Evolutionary conservation across 64 coral and sea anemone species (phyloP).

Genomic region (Porites lutea): DNA sequence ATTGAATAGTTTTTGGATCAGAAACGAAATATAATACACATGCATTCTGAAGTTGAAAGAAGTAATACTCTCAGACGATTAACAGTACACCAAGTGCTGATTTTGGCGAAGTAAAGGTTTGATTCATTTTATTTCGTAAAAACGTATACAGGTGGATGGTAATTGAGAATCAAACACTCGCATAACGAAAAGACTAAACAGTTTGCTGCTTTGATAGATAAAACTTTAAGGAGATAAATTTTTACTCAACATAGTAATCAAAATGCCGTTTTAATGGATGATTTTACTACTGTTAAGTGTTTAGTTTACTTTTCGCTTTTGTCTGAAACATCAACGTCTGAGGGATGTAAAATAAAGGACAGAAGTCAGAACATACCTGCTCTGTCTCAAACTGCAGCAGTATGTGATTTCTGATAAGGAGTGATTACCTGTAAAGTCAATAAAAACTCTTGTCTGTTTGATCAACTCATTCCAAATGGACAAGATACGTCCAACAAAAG

Average conservation of each 20-base stretch:
- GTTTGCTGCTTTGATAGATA: neutral
- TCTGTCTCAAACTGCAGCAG: neutral
- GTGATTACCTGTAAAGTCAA: neutral
- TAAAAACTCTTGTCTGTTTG: neutral
- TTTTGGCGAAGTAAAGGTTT: neutral
- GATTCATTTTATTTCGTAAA: neutral
- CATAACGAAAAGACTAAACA: too few species aligned
- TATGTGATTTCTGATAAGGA: neutral
- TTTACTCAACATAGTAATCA: too few species aligned
- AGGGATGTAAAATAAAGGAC: neutral
- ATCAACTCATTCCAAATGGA: constrained; percentile 10
- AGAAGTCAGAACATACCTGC: neutral
- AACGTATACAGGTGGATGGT: neutral
- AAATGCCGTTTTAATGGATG: too few species aligned
- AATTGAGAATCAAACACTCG: neutral
- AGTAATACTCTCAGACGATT: too few species aligned
- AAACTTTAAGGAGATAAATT: neutral
- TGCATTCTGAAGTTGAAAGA: too few species aligned
- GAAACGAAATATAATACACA: too few species aligned
- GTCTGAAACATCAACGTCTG: too few species aligned
- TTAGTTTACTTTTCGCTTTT: too few species aligned
- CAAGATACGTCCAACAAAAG: neutral
- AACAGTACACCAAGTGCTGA: neutral
- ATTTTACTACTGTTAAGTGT: too few species aligned
- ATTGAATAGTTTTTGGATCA: too few species aligned